These are phyloP conservation scores for Drosophila suboccidentalis DNA, from an alignment of 2,888 invertebrate genomes.

Conservation along the genomic window DNA sequence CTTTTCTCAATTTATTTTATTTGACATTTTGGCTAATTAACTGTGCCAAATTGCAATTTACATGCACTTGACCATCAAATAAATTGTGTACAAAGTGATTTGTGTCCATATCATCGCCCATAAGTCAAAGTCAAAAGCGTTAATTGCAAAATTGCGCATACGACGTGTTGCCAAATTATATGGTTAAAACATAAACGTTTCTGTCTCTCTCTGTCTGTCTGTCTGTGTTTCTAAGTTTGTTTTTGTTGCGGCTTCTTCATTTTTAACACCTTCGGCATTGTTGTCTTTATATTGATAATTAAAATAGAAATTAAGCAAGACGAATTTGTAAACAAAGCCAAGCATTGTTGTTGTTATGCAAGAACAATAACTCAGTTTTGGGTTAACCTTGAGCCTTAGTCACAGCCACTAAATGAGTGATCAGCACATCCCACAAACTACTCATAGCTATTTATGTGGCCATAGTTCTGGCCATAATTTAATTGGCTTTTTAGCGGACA, in stretches of 20 bases:
- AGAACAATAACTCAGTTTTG: slow-evolving; percentile 3
- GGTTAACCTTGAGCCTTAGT: slow-evolving; percentile 19
- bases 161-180: slow-evolving; percentile 64
- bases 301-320: slow-evolving; percentile 61
- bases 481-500: slow-evolving; percentile 12
- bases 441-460: slow-evolving; percentile 1
- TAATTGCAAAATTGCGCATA: slow-evolving; percentile 51
- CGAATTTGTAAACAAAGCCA: slow-evolving; percentile 56
- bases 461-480: slow-evolving; percentile 30
- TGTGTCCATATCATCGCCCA: slow-evolving; percentile 50
- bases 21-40: slow-evolving; percentile 58
- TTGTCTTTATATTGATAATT: slow-evolving; percentile 52
- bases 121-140: slow-evolving; percentile 52
- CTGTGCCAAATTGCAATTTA: slow-evolving; percentile 45
- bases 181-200: slow-evolving; percentile 30
- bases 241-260: slow-evolving; percentile 44
- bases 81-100: slow-evolving; percentile 29
- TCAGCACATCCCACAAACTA: slow-evolving; percentile 13
- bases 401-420: slow-evolving; percentile 20
- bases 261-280: slow-evolving; percentile 52
- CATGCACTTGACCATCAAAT: slow-evolving; percentile 60
- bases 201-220: not conserved
- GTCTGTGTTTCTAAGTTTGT: not conserved
- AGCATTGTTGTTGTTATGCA: slow-evolving; percentile 38
- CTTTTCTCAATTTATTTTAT: slow-evolving; percentile 32